These are phyloP conservation scores for Neosilurus mollespiculum DNA, from an alignment of 2,797 vertebrate genomes.

Conservation along the genomic window DNA sequence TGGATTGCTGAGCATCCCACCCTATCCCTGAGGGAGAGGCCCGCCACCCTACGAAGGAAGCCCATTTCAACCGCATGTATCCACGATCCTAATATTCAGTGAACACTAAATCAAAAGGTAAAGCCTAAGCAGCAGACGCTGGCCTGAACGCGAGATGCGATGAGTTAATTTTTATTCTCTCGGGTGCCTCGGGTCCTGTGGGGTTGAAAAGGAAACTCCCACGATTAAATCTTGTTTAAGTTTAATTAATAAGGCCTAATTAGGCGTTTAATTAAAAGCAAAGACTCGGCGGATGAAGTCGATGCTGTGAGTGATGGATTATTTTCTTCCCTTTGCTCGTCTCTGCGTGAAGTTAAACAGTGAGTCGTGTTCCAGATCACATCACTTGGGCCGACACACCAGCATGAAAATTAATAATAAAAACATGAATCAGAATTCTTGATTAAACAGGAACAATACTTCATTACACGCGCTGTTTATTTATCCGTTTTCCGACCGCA, in stretches of 20 bases:
- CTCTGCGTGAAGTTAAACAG: not conserved
- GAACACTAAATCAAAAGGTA: no score
- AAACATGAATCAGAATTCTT: not conserved
- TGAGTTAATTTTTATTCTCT: not conserved
- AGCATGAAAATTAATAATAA: not conserved
- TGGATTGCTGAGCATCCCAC: no score
- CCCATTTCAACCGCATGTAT: no score
- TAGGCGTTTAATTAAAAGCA: slow-evolving; percentile 49
- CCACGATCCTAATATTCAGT: no score
- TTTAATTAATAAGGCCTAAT: slow-evolving; percentile 53
- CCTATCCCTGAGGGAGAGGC: no score
- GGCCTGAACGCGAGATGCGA: not conserved
- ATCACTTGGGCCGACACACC: not conserved
- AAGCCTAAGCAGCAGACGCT: not conserved
- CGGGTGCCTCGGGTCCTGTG: slow-evolving; percentile 16
- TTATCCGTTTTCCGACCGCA: not conserved
- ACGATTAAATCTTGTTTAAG: slow-evolving; percentile 35
- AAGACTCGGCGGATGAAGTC: slow-evolving; percentile 30
- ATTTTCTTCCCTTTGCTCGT: not conserved
- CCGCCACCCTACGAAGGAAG: no score
- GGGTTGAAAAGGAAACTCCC: slow-evolving; percentile 20
- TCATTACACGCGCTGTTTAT: not conserved
- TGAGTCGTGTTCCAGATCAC: slow-evolving; percentile 13
- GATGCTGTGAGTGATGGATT: slow-evolving; percentile 19
- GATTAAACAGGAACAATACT: not conserved